Conservation (phyloP, 2,888 invertebrate genomes). For the Torymus auratus region DNA sequence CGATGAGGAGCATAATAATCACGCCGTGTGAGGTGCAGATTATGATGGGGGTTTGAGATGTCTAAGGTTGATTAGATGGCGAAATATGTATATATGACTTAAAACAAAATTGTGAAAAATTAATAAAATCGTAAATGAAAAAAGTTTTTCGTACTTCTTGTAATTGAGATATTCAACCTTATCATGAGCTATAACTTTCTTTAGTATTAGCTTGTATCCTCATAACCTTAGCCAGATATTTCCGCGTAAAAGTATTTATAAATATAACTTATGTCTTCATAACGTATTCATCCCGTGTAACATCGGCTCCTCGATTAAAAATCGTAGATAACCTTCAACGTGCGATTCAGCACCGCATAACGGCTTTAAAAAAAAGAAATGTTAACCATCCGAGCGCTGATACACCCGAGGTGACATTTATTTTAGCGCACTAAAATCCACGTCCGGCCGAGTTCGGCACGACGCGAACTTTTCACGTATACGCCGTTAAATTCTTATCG, state of each 20-base stretch:
- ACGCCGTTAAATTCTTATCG: constrained; percentile 48
- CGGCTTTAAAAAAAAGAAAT: constrained; percentile 24
- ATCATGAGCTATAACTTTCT: too few relatives aligned
- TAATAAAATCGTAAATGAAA: too few relatives aligned
- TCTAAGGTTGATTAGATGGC: background rate
- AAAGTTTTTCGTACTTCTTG: too few relatives aligned
- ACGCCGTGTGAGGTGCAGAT: too few relatives aligned
- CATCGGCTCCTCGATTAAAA: constrained; percentile 31
- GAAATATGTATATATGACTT: background rate
- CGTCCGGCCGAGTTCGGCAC: background rate
- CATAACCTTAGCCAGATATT: too few relatives aligned
- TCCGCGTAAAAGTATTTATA: background rate
- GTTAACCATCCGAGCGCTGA: constrained; percentile 8
- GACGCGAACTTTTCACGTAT: constrained; percentile 13
- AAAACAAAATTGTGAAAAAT: too few relatives aligned
- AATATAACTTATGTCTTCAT: constrained; percentile 37
- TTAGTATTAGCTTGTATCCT: too few relatives aligned
- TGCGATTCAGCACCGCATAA: constrained; percentile 12
- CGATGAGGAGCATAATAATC: too few relatives aligned
- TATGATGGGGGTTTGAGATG: too few relatives aligned
- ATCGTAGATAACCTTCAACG: constrained; percentile 35
- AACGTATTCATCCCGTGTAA: constrained; percentile 7
- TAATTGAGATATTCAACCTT: too few relatives aligned
- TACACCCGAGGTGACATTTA: constrained; percentile 20
- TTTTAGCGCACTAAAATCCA: constrained; percentile 36